Evolutionary conservation across 2,888 invertebrate species (phyloP), one percentile per base, ranked within the genome.

Genomic region (Therioaphis trifolii): DNA sequence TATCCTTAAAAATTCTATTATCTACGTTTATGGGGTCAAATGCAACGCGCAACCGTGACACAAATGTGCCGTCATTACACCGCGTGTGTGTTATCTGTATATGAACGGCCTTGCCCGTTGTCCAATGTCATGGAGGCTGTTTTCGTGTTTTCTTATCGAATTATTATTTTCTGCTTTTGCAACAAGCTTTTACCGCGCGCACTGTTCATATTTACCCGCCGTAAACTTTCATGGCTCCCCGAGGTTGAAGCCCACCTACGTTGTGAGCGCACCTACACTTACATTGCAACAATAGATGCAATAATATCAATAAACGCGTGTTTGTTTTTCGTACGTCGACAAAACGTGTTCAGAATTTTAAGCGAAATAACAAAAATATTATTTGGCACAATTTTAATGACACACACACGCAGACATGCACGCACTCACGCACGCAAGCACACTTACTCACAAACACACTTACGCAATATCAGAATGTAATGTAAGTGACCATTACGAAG

Each of bases 61-160:
- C 68, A 43, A 55, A 79, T 79, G 43, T 43, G 52, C 66, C 77
- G 43, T 71, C 79, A 79, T 79, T 40, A 24, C 55, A 69, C 2
- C 27, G 0, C 24, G 55, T 77, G n/a, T n/a, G n/a, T n/a, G n/a
- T 58, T 79, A 69, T 69, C 49, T 49, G n/a, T n/a, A n/a, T 66
- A 9, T 21, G 1, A n/a, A 11, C 55, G 52, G 35, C 79, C 79
- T 79, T 79, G 79, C 15, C 63, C 68, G 43, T 58, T 69, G 43
- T 14, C 43, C 79, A 79, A 79, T 79, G 79, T 79, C 79, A 58
- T 58, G 68, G 66, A 79, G 79, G 79, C 69, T 55, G 79, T 71
- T 58, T 69, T 78, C 35, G 12, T n/a, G n/a, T n/a, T n/a, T 71
- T 71, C 58, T 66, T 78, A 66, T 78, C 76, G 15, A 76, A 49